Evolutionary conservation across 2,888 invertebrate genomes (phyloP), one percentile per base, ranked within the genome.

Genomic region (Fabriciana adippe): DNA sequence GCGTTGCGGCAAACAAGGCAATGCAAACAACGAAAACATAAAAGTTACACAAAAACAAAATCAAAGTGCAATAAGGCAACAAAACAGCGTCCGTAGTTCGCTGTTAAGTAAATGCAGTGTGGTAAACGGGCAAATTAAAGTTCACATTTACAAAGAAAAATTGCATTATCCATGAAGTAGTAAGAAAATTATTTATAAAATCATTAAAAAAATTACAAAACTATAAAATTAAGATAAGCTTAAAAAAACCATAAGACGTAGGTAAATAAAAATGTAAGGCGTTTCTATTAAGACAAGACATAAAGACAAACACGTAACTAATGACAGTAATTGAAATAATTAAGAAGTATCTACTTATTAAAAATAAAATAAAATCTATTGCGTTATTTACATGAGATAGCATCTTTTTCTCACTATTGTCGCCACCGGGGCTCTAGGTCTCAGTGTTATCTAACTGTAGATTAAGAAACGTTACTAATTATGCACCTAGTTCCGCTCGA

Each of bases 1-100:
- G 92, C 86, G 71, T 56, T 47, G 86, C 89, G 81, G 86, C 88
- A 87, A 87, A 89, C 90, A 89, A 89, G 83, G 85, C 87, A 82
- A 91, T 89, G 90, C 92, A 90, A 91, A 85, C 59, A 59, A 59
- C 59, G 59, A 86, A 89, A 90, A 87, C 89, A 85, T 88, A 78
- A 90, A 82, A 87, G 74, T 79, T 89, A 88, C 90, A 84, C 88
- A 83, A 83, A 83, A 82, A 82, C 79, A 83, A 83, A 81, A 73
- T 68, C 75, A 78, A 69, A 64, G 74, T 77, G 76, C 78, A 76
- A 69, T 65, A 41, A 73, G 73, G 71, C 72, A 68, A 71, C 55
- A 72, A 59, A 67, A 48, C 54, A 70, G 61, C 61, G 54, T 62
- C 64, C 64, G 60, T 56, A 56, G 41, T 67, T 50, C 47, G 60